Conservation (phyloP, 64 coral and sea anemone species). For the Cladopsammia gracilis region DNA sequence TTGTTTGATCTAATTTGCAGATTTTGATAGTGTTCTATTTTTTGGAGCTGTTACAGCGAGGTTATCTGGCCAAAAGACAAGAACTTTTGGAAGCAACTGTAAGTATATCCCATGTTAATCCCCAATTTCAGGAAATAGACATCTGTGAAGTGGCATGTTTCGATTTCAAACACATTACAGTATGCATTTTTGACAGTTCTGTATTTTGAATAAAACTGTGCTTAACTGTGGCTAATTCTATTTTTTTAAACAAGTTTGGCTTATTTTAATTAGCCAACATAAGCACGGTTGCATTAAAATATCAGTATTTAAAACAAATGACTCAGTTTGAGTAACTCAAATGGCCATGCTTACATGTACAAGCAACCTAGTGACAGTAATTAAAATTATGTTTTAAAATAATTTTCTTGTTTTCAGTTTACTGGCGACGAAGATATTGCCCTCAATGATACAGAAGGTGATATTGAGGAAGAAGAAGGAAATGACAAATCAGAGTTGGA, state of each 20-base stretch:
- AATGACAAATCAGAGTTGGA: conserved; percentile 15
- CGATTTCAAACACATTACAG: too few species aligned
- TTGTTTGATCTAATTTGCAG: neutral
- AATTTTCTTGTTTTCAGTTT: neutral
- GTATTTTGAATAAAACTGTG: too few species aligned
- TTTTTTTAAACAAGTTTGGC: too few species aligned
- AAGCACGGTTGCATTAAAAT: too few species aligned
- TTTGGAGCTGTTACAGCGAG: conserved; percentile 50
- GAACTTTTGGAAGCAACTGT: conserved; percentile 1
- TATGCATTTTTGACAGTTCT: too few species aligned
- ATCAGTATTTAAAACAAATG: too few species aligned
- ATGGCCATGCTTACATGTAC: neutral
- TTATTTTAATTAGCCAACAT: too few species aligned
- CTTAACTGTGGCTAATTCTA: too few species aligned
- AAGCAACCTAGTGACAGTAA: neutral
- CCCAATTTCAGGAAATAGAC: too few species aligned
- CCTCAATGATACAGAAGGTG: neutral
- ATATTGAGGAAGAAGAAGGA: conserved; percentile 23
- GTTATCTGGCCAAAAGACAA: conserved; percentile 23
- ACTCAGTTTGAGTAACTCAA: too few species aligned
- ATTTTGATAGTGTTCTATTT: conserved; percentile 52
- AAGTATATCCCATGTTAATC: neutral
- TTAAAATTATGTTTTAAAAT: neutral
- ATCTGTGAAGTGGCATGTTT: too few species aligned
- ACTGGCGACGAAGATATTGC: neutral